Base-by-base conservation (phyloP, 2,888 invertebrate genomes). In the Syrphus vitripennis region DNA sequence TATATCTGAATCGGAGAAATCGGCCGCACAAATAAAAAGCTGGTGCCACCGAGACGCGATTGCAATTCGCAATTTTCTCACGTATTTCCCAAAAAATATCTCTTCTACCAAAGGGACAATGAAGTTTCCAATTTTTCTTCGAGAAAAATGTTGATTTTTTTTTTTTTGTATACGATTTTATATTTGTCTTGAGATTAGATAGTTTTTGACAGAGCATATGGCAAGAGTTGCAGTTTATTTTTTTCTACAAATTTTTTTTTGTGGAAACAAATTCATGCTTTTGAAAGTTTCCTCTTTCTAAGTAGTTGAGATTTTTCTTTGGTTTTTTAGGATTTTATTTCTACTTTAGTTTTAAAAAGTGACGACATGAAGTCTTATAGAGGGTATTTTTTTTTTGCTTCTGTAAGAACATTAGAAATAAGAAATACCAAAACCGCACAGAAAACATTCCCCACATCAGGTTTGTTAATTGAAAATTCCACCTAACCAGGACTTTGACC, bases 401-500 rank as follows among this genome's bases (percentile, higher is more conserved):
- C 14, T 4, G 2, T 14, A 9, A 37, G 6, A 71, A 29, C 26
- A 12, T 21, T 1, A 59, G 40, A 48, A 67, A 50, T 61, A 76
- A 29, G 61, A 59, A 53, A 37, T 67, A 21, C 34, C 26, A 53
- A 69, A 34, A 48, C 67, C 59, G 4, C 61, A 45, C 48, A 55
- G 34, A 37, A 70, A 76, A 48, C 65, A 84, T 71, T 80, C 34
- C 63, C 12, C 16, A n/a, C n/a, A n/a, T n/a, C n/a, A 6, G 69
- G 72, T 74, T 78, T 57, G 77, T 77, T 82, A 86, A 86, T 86
- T 86, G 86, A 86, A 86, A 82, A 82, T 86, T 86, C 86, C 86
- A 86, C 82, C 86, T 86, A 69, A 29, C 29, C 69, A 78, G 37
- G 12, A 42, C 70, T n/a, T n/a, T 77, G 84, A 76, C 77, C 74